Conservation (phyloP, 2,113 vertebrate species). For the Thomomys bottae region DNA sequence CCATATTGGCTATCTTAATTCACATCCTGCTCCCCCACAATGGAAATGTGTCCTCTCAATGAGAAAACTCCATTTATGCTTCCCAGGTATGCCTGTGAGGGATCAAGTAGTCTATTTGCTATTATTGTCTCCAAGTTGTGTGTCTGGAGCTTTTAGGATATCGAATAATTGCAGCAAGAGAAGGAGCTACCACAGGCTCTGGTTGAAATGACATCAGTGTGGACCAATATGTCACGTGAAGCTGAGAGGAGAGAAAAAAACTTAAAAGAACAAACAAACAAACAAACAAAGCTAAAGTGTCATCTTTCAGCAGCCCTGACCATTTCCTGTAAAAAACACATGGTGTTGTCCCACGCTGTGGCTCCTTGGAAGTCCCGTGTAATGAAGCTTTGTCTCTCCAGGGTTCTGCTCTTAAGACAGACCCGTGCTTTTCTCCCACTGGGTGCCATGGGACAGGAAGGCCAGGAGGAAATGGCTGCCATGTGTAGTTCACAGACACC, state of each 20-base stretch:
- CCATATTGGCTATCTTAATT: no score
- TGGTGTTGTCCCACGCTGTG: slow-evolving; percentile 42
- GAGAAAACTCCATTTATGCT: neutral
- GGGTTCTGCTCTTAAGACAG: neutral
- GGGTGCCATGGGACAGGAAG: neutral
- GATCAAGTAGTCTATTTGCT: neutral
- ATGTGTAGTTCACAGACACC: neutral
- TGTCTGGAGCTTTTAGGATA: neutral
- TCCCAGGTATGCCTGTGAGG: neutral
- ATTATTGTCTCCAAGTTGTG: neutral
- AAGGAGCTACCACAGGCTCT: neutral
- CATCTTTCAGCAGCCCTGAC: slow-evolving; percentile 63
- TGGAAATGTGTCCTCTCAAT: neutral
- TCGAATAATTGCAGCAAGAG: neutral
- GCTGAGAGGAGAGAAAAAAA: slow-evolving; percentile 4
- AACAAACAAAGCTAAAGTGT: neutral
- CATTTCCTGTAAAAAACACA: slow-evolving; percentile 63
- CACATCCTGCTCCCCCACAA: neutral
- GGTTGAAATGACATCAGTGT: slow-evolving; percentile 38
- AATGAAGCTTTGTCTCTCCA: slow-evolving; percentile 29
- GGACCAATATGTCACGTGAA: neutral
- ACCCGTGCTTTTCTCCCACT: neutral
- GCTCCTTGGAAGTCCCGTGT: slow-evolving; percentile 3
- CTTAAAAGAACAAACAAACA: neutral
- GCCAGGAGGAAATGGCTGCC: slow-evolving; percentile 37